Evolutionary conservation across 2,113 vertebrate species (phyloP).

Genomic region (Echinops telfairi): DNA sequence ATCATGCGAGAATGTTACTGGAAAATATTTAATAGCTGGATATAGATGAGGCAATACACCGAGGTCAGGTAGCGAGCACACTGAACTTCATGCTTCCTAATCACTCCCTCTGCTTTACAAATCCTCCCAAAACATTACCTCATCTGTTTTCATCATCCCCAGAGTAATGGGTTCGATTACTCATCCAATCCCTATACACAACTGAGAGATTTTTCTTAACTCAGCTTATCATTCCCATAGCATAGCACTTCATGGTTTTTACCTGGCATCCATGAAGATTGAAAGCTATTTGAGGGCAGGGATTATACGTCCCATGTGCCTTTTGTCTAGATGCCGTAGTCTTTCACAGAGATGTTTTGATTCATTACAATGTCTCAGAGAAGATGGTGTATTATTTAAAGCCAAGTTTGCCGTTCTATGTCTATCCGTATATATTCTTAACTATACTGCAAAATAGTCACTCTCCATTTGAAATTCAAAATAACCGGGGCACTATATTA

Average conservation of each 20-base stretch:
- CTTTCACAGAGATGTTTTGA: not conserved
- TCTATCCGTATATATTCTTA: not conserved
- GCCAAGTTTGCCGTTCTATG: not conserved
- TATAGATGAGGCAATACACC: conserved; percentile 18
- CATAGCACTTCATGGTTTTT: not conserved
- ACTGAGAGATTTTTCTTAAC: conserved; percentile 53
- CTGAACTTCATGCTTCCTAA: conserved; percentile 64
- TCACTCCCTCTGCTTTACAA: conserved; percentile 72
- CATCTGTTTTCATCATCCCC: conserved; percentile 78
- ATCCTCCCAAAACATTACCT: conserved; percentile 85
- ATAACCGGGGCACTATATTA: not conserved
- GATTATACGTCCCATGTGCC: not conserved
- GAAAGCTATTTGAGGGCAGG: not conserved
- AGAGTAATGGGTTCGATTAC: conserved; percentile 62
- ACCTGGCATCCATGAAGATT: not conserved
- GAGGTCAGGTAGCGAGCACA: conserved; percentile 50
- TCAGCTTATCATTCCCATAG: not conserved
- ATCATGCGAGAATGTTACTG: conserved; percentile 38
- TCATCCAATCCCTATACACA: conserved; percentile 69
- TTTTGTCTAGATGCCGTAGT: not conserved
- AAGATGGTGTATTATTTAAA: not conserved
- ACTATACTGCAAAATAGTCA: not conserved
- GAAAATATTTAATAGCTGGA: conserved; percentile 19
- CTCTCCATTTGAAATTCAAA: not conserved
- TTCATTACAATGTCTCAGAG: not conserved